Evolutionary conservation across 1,140 invertebrate species (phyloP).

Genomic region (Drosophila orosa): DNA sequence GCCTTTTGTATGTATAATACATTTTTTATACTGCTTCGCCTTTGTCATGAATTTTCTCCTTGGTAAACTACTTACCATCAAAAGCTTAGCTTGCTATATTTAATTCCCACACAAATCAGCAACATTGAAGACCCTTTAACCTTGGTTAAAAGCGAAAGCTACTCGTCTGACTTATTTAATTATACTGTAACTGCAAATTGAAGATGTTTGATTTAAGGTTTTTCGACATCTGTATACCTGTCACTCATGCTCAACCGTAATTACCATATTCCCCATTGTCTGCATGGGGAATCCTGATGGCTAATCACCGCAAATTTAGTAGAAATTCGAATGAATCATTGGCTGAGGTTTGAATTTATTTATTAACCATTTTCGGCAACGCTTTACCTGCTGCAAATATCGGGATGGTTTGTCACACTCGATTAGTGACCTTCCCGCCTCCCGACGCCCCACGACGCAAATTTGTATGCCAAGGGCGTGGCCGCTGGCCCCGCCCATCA

Average conservation of each 20-base stretch:
- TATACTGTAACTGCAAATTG: neutral
- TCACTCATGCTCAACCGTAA: constrained; percentile 13
- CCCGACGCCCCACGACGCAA: neutral
- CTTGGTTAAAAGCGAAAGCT: too few species aligned
- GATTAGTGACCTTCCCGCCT: constrained; percentile 30
- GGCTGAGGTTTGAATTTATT: constrained; percentile 10
- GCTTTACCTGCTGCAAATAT: constrained; percentile 28
- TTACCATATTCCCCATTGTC: constrained; percentile 44
- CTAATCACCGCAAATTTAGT: constrained; percentile 34
- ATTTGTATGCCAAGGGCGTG: constrained; percentile 54
- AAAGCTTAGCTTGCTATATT: too few species aligned
- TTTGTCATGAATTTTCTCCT: too few species aligned
- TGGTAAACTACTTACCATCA: too few species aligned
- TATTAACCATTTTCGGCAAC: constrained; percentile 23
- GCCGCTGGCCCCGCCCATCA: constrained; percentile 45
- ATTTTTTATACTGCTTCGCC: too few species aligned
- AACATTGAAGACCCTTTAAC: too few species aligned
- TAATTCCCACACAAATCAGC: too few species aligned
- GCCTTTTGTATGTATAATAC: too few species aligned
- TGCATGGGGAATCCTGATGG: constrained; percentile 32
- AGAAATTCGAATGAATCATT: constrained; percentile 49
- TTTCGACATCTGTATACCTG: constrained; percentile 7
- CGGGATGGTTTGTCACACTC: constrained; percentile 36
- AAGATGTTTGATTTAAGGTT: neutral
- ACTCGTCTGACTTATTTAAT: too few species aligned